Percentiles rank a stretch among this genome's conserved stretches.
phyloP scores from a whole-genome alignment of 2,888 invertebrate species.

The Drosophila phalerata region DNA sequence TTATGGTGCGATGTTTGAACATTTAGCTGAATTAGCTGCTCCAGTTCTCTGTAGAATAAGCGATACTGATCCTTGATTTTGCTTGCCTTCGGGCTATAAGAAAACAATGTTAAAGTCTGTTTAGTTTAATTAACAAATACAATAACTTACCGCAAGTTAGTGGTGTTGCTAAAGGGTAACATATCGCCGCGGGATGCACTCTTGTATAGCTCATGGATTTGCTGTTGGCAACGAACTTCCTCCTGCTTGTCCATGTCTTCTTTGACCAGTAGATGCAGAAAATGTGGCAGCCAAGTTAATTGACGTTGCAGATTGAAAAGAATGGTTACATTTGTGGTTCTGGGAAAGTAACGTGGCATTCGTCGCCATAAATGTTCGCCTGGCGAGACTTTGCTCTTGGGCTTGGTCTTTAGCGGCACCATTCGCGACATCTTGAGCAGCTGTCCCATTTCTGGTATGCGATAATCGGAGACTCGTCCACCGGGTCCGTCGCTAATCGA shows the following conservation, averaged over 20 bases:
- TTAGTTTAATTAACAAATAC: neutral
- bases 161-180: slow-evolving; percentile 88
- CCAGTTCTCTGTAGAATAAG: slow-evolving; percentile 95
- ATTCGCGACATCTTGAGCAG: slow-evolving; percentile 94
- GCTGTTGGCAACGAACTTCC: slow-evolving; percentile 93
- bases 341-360: slow-evolving; percentile 93
- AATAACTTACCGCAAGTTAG: slow-evolving; percentile 85
- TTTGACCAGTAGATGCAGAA: slow-evolving; percentile 92
- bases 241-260: slow-evolving; percentile 94
- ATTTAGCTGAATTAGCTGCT: slow-evolving; percentile 92
- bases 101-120: neutral
- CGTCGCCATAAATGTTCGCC: slow-evolving; percentile 90
- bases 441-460: slow-evolving; percentile 93
- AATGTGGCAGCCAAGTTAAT: slow-evolving; percentile 93
- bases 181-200: slow-evolving; percentile 94
- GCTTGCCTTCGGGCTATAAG: slow-evolving; percentile 83
- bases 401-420: slow-evolving; percentile 88
- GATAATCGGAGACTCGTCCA: slow-evolving; percentile 96
- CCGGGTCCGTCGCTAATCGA: slow-evolving; percentile 98
- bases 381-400: slow-evolving; percentile 86
- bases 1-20: slow-evolving; percentile 92
- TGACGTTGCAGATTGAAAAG: slow-evolving; percentile 93
- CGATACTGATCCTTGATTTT: slow-evolving; percentile 96
- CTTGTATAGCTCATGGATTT: slow-evolving; percentile 92
- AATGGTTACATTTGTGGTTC: slow-evolving; percentile 95